A percentile compares a stretch with the other conserved stretches of the same genome.
Conservation (phyloP, 1,140 invertebrate genomes). For the Camponotus pennsylvanicus region DNA sequence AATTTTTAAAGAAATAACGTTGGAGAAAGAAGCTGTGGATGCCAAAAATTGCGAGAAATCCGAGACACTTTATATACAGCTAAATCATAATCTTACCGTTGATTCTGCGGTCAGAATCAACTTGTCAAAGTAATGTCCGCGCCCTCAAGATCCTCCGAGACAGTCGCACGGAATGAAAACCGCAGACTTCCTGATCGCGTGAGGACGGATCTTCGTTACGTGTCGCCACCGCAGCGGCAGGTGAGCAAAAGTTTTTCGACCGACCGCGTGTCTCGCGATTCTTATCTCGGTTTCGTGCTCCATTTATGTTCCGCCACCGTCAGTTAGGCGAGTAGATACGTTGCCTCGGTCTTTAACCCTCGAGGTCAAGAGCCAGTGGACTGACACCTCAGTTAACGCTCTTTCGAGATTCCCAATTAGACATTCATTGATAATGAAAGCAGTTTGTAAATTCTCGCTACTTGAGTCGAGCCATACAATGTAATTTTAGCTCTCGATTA, state of each 20-base stretch:
- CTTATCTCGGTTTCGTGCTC: constrained; percentile 41
- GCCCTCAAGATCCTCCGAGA: constrained; percentile 45
- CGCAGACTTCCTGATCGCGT: constrained; percentile 69
- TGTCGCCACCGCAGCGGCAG: constrained; percentile 40
- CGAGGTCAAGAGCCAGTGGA: constrained; percentile 38
- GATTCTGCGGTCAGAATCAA: constrained; percentile 60
- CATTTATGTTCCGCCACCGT: background rate
- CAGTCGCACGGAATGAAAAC: constrained; percentile 65
- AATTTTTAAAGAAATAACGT: background rate
- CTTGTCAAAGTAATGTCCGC: constrained; percentile 72
- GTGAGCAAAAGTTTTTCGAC: constrained; percentile 62
- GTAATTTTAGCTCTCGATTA: background rate
- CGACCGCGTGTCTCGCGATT: constrained; percentile 34
- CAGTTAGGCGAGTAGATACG: constrained; percentile 24
- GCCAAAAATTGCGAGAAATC: background rate
- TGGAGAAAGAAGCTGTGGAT: background rate
- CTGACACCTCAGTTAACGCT: constrained; percentile 35
- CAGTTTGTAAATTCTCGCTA: background rate
- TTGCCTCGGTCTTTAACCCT: constrained; percentile 42
- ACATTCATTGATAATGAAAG: background rate
- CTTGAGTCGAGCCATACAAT: background rate
- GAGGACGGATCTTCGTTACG: constrained; percentile 61
- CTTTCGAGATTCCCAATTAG: constrained; percentile 38
- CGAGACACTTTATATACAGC: background rate
- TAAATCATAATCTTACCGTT: background rate